These are phyloP conservation scores for Syritta pipiens DNA, from an alignment of 2,888 invertebrate species.

Conservation along the genomic window DNA sequence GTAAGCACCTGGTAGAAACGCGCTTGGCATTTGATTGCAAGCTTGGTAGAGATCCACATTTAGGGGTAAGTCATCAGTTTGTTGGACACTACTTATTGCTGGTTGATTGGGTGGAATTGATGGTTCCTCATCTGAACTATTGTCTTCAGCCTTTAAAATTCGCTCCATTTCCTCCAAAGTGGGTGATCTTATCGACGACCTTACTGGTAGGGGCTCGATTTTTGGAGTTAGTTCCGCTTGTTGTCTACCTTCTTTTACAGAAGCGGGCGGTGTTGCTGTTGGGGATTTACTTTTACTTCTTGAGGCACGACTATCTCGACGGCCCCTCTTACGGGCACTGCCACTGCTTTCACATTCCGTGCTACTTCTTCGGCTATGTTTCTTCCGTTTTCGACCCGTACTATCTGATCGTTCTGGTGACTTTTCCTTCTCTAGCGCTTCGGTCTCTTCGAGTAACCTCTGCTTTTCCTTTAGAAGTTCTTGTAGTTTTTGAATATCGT, in stretches of 20 bases:
- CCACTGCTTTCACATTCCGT: too few relatives aligned
- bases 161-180: conserved; percentile 15
- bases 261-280: too few relatives aligned
- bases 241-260: too few relatives aligned
- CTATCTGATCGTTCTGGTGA: background rate
- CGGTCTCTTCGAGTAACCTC: conserved; percentile 1
- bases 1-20: background rate
- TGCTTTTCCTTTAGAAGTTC: conserved; percentile 21
- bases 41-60: conserved; percentile 1
- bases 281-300: too few relatives aligned
- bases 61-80: background rate
- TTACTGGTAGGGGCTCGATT: too few relatives aligned
- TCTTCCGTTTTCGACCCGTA: background rate
- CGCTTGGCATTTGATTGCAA: conserved; percentile 14
- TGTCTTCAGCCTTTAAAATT: conserved; percentile 29
- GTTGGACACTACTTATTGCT: background rate
- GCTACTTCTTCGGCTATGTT: too few relatives aligned
- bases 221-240: background rate
- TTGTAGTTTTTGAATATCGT: conserved; percentile 16
- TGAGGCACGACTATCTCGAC: too few relatives aligned
- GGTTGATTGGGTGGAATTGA: too few relatives aligned
- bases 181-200: too few relatives aligned
- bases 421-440: background rate
- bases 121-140: conserved; percentile 29
- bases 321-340: too few relatives aligned